Percentiles rank a stretch among this genome's conserved stretches.
Evolutionary conservation across 1,140 invertebrate species (phyloP).

Genomic region (Ctenoplectra terminalis): DNA sequence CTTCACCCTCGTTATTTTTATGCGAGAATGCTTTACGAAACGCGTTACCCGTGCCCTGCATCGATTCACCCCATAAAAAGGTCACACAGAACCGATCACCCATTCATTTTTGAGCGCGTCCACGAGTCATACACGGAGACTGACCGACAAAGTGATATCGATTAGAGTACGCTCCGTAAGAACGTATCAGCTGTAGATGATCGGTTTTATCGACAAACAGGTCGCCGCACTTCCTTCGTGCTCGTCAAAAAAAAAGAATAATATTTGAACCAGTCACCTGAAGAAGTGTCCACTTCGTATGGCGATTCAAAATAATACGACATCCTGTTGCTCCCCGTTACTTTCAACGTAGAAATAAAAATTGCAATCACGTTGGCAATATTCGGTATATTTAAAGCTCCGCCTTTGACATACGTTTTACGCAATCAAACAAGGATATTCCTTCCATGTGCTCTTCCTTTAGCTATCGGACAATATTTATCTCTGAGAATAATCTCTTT

Average conservation of each 20-base stretch:
- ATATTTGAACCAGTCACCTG: not conserved
- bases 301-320: not conserved
- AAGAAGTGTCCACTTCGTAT: not conserved
- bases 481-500: not conserved
- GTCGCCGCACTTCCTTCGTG: conserved; percentile 23
- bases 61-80: conserved; percentile 24
- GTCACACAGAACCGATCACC: conserved; percentile 47
- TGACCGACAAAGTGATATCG: conserved; percentile 41
- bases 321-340: conserved; percentile 6
- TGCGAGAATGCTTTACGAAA: conserved; percentile 43
- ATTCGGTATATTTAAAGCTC: not conserved
- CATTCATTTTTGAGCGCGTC: conserved; percentile 44
- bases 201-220: conserved; percentile 30
- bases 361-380: not conserved
- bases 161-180: conserved; percentile 27
- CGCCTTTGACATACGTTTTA: not conserved
- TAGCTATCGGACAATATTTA: too few relatives aligned
- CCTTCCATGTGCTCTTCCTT: not conserved
- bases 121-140: conserved; percentile 8
- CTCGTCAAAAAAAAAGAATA: not conserved
- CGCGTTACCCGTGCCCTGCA: not conserved
- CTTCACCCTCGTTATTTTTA: conserved; percentile 56
- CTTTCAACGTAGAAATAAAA: not conserved
- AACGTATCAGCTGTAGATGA: conserved; percentile 10
- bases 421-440: not conserved